Evolutionary conservation across 1,140 invertebrate genomes (phyloP).

Genomic region (Stegodyphus dumicola): DNA sequence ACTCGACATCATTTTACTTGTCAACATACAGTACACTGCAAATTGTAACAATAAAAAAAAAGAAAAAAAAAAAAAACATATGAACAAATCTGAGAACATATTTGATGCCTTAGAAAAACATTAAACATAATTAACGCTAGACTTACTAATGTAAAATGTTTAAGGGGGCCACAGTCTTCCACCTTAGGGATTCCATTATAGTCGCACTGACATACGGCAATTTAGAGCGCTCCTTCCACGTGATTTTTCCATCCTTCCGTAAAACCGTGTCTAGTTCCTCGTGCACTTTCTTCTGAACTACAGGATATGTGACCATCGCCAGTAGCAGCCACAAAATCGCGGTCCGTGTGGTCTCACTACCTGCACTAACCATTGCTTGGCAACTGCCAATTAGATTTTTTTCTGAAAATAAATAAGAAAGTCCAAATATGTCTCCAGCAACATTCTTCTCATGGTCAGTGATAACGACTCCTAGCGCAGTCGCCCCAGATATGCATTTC

Average conservation of each 20-base stretch:
- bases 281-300: slow-evolving; percentile 64
- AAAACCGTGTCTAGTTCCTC: slow-evolving; percentile 64
- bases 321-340: slow-evolving; percentile 63
- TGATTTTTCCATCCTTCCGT: slow-evolving; percentile 61
- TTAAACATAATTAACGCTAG: too few species aligned
- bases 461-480: too few species aligned
- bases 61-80: too few species aligned
- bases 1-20: too few species aligned
- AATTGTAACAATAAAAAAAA: too few species aligned
- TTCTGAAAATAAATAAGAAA: not conserved
- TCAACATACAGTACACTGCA: too few species aligned
- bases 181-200: slow-evolving; percentile 61
- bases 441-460: too few species aligned
- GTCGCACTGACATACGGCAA: slow-evolving; percentile 62
- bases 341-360: slow-evolving; percentile 63
- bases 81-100: too few species aligned
- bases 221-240: slow-evolving; percentile 43
- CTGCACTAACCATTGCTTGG: slow-evolving; percentile 57
- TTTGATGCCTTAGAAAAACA: too few species aligned
- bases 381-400: not conserved
- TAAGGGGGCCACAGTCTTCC: slow-evolving; percentile 60
- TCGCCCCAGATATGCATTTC: too few species aligned
- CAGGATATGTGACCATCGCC: slow-evolving; percentile 60
- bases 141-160: slow-evolving; percentile 21
- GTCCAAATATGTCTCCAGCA: too few species aligned